These are phyloP conservation scores for Smittia sp. DNA, from an alignment of 2,888 invertebrate genomes.

Conservation along the genomic window DNA sequence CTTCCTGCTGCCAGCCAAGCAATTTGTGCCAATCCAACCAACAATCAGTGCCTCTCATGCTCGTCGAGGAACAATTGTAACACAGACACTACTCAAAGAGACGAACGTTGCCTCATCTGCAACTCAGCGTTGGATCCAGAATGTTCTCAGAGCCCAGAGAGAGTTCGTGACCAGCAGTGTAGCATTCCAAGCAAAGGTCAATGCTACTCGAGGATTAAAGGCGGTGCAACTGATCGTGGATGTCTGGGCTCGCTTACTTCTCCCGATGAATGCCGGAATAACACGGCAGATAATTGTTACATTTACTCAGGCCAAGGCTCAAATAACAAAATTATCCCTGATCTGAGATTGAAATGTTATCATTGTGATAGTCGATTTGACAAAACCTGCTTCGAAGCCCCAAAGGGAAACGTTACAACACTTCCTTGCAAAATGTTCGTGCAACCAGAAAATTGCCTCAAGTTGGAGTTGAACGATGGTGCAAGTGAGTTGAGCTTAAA, in stretches of 20 bases:
- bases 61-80: conserved; percentile 28
- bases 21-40: background rate
- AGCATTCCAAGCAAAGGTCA: background rate
- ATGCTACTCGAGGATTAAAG: conserved; percentile 22
- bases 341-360: background rate
- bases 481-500: background rate
- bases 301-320: conserved; percentile 9
- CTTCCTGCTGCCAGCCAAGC: background rate
- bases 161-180: too few relatives aligned
- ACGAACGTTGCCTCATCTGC: conserved; percentile 30
- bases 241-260: conserved; percentile 5
- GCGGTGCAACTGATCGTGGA: conserved; percentile 4
- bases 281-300: background rate
- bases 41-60: background rate
- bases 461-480: background rate
- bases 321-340: conserved; percentile 20
- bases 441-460: background rate
- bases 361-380: conserved; percentile 22
- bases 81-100: background rate
- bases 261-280: background rate
- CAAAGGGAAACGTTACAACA: too few relatives aligned
- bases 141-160: conserved; percentile 35
- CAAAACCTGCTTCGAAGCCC: background rate
- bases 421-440: conserved; percentile 8
- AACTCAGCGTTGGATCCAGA: conserved; percentile 16